A percentile compares a stretch with the other conserved stretches of the same genome.
phyloP scores from a whole-genome alignment of 2,113 vertebrate species.

The Plecotus auritus region DNA sequence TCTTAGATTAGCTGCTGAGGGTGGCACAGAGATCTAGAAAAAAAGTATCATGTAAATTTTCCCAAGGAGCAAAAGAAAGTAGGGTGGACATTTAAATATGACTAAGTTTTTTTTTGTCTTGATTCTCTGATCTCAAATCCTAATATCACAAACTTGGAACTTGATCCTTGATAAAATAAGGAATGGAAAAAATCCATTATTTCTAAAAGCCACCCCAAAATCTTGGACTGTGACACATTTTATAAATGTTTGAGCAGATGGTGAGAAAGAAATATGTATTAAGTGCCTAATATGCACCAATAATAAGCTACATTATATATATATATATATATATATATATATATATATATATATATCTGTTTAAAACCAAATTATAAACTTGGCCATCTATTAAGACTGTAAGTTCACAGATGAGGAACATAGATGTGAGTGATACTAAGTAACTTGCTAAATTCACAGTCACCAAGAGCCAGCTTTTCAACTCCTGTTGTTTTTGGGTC shows the following conservation, averaged over 20 bases:
- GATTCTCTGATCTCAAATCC: accelerated
- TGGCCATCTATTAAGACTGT: not conserved
- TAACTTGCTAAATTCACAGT: accelerated
- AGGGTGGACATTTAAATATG: not conserved
- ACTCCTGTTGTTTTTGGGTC: not conserved
- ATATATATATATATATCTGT: not conserved
- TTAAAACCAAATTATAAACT: not conserved
- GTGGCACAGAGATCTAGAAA: not conserved
- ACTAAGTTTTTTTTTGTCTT: not conserved
- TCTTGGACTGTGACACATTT: not conserved
- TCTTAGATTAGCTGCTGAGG: not conserved
- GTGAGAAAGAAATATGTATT: not conserved
- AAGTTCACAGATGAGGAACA: no score
- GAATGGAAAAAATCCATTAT: not conserved
- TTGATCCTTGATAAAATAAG: not conserved
- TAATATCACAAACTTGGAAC: not conserved
- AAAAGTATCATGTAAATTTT: not conserved
- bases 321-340: not conserved
- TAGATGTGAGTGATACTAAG: accelerated
- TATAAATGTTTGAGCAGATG: not conserved
- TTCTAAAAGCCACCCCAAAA: accelerated
- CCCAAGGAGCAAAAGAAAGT: not conserved
- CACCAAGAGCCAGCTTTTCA: not conserved
- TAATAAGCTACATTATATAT: no score
- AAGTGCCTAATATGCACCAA: not conserved